Evolutionary conservation across 1,140 invertebrate genomes (phyloP).

Genomic region (Leptopilina boulardi): DNA sequence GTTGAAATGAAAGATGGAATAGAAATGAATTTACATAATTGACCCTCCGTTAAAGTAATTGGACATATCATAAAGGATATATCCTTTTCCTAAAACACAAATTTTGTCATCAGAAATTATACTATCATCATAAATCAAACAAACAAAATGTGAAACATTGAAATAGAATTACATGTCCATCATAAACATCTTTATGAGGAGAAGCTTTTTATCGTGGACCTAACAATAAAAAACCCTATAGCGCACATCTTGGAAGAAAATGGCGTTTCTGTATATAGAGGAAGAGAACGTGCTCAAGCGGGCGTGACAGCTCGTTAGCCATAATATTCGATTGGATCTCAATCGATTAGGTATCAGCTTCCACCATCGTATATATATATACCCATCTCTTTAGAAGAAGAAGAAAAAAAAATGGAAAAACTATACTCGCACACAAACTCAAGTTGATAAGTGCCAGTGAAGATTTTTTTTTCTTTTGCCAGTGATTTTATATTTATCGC

Average conservation of each 20-base stretch:
- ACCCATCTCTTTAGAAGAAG: conserved; percentile 7
- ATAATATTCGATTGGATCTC: conserved; percentile 64
- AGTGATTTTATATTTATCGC: conserved; percentile 64
- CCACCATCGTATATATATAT: conserved; percentile 31
- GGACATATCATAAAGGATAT: no score
- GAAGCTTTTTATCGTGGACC: neutral
- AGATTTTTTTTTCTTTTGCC: conserved; percentile 45
- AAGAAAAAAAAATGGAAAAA: conserved; percentile 4
- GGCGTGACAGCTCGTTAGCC: conserved; percentile 64
- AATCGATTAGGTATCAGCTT: conserved; percentile 61
- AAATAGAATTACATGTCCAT: neutral
- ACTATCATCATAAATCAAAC: neutral
- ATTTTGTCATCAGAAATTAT: neutral
- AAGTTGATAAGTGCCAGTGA: conserved; percentile 1
- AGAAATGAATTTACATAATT: no score
- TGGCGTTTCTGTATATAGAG: conserved; percentile 2
- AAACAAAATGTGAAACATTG: neutral
- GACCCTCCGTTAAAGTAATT: no score
- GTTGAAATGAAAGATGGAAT: no score
- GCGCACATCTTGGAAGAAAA: conserved; percentile 6
- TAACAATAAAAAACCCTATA: neutral
- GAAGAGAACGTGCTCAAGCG: conserved; percentile 57
- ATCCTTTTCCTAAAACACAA: neutral
- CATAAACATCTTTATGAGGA: neutral
- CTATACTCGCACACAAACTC: neutral